Conservation (phyloP, 2,797 vertebrate genomes). For the Pseudomugil gertrudae region DNA sequence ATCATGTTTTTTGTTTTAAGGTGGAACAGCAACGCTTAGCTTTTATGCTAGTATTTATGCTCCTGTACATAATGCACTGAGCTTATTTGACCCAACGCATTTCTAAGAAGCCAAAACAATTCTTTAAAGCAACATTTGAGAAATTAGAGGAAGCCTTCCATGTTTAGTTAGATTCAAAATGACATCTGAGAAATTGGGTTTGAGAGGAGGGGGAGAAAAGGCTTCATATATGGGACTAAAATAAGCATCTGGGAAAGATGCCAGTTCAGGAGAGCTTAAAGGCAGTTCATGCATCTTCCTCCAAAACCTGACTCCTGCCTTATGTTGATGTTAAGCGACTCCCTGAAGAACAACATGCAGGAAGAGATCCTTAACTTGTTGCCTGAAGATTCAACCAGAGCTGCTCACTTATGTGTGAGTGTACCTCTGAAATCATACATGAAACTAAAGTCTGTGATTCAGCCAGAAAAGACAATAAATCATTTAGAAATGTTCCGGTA, state of each 20-base stretch:
- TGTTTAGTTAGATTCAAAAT: not conserved
- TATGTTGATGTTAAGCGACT: constrained; percentile 36
- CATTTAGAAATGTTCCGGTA: constrained; percentile 35
- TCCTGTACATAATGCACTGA: not conserved
- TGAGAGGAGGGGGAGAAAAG: not conserved
- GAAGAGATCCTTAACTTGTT: constrained; percentile 16
- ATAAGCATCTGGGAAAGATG: constrained; percentile 41
- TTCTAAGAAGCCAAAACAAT: not conserved
- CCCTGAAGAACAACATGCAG: constrained; percentile 16
- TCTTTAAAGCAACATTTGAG: not conserved
- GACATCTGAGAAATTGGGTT: constrained; percentile 16
- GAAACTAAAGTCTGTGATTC: constrained; percentile 19
- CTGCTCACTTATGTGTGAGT: constrained; percentile 23
- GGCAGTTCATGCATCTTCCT: constrained; percentile 39
- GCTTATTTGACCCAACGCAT: not conserved
- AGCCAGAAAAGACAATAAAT: constrained; percentile 20
- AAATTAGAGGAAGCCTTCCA: not conserved
- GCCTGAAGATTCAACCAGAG: constrained; percentile 21
- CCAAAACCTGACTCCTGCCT: constrained; percentile 26
- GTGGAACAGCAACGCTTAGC: not conserved
- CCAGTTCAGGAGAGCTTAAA: constrained; percentile 35
- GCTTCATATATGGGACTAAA: constrained; percentile 19
- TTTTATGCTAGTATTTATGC: not conserved
- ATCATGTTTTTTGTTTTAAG: not conserved
- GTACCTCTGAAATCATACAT: constrained; percentile 29